These are phyloP conservation scores for Pseudocheirus occidentalis DNA, from an alignment of 2,797 vertebrate genomes.

Conservation along the genomic window DNA sequence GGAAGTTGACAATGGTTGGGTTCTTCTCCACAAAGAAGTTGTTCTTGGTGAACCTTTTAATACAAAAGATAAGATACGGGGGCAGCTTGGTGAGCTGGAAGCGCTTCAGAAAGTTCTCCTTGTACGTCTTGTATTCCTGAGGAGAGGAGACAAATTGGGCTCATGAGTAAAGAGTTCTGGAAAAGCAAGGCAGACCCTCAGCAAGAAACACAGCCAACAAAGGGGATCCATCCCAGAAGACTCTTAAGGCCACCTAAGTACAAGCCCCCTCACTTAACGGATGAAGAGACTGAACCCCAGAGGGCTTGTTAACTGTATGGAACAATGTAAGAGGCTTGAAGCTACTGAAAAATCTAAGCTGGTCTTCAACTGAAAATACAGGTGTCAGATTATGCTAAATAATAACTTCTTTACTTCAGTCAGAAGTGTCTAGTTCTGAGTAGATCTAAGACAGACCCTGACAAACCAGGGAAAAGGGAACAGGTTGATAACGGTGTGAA, in stretches of 20 bases:
- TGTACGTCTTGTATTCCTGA: constrained; percentile 99
- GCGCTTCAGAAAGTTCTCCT: constrained; percentile 97
- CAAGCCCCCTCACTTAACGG: background rate
- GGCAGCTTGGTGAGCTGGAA: constrained; percentile 97
- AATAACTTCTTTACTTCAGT: background rate
- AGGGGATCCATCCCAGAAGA: background rate
- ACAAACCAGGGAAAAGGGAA: background rate
- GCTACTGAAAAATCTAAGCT: background rate
- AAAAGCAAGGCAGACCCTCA: background rate
- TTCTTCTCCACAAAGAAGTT: constrained; percentile 99
- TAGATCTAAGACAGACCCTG: background rate
- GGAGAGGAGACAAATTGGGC: constrained; percentile 19
- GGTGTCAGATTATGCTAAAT: background rate
- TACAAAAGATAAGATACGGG: constrained; percentile 97
- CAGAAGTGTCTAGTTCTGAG: background rate
- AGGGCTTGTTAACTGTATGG: background rate
- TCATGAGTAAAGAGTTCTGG: constrained; percentile 61
- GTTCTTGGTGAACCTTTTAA: constrained; percentile 99
- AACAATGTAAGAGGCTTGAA: background rate
- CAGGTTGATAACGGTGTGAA: background rate
- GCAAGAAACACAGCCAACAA: background rate
- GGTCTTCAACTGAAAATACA: background rate
- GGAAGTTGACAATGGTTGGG: constrained; percentile 98
- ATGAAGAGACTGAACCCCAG: background rate
- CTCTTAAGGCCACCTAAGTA: background rate